Evolutionary conservation across 1,140 invertebrate species (phyloP).

Genomic region (Neodiprion lecontei): DNA sequence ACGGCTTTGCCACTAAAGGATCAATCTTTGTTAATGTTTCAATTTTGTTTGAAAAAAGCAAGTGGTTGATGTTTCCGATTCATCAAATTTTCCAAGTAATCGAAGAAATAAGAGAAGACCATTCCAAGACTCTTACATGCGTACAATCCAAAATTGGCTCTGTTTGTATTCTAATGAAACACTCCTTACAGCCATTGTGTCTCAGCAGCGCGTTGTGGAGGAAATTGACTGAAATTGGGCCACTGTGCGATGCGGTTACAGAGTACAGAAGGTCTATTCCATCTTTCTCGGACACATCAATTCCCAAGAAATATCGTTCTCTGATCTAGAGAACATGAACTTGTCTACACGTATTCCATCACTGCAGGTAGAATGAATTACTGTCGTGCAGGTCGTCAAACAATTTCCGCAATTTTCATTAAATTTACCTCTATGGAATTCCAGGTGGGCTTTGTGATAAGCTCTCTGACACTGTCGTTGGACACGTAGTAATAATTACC

Average conservation of each 20-base stretch:
- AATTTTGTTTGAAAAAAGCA: neutral
- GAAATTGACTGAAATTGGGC: slow-evolving; percentile 60
- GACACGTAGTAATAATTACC: slow-evolving; percentile 27
- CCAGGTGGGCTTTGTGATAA: slow-evolving; percentile 32
- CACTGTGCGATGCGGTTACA: slow-evolving; percentile 57
- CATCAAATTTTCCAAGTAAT: slow-evolving; percentile 9
- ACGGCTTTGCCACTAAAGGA: slow-evolving; percentile 34
- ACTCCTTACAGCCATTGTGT: slow-evolving; percentile 27
- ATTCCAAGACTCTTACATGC: slow-evolving; percentile 25
- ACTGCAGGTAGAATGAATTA: too few relatives aligned
- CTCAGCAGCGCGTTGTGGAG: slow-evolving; percentile 59
- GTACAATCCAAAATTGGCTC: slow-evolving; percentile 27
- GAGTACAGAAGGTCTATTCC: slow-evolving; percentile 39
- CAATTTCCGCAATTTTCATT: neutral
- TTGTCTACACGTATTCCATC: too few relatives aligned
- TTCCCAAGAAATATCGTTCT: slow-evolving; percentile 35
- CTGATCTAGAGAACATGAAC: slow-evolving; percentile 25
- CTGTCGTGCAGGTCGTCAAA: too few relatives aligned
- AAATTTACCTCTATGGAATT: slow-evolving; percentile 32
- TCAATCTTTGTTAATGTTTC: neutral
- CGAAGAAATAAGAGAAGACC: neutral
- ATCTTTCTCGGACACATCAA: slow-evolving; percentile 29
- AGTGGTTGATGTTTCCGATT: slow-evolving; percentile 1
- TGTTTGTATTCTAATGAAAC: slow-evolving; percentile 32
- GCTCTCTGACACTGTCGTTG: slow-evolving; percentile 23